phyloP scores from a whole-genome alignment of 2,888 invertebrate species.

The Candidula unifasciata region DNA sequence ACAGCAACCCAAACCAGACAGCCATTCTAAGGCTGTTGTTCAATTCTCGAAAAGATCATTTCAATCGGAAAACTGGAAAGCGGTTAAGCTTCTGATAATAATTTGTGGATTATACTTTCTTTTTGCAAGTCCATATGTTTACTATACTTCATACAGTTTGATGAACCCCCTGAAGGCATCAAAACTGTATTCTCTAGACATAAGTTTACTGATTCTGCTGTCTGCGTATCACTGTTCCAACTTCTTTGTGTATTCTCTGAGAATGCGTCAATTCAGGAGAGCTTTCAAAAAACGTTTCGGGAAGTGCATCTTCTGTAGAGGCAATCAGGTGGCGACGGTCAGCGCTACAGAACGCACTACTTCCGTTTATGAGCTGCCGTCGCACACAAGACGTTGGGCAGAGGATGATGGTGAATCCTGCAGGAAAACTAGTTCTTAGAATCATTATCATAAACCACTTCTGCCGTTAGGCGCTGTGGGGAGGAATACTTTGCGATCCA shows the following conservation, averaged over 20 bases:
- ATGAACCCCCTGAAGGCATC: background rate
- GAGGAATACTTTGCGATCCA: too few species aligned
- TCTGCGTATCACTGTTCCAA: conserved; percentile 32
- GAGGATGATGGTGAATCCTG: background rate
- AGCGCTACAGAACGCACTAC: background rate
- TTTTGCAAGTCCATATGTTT: conserved; percentile 33
- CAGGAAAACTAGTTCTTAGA: too few species aligned
- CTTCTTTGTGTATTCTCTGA: conserved; percentile 36
- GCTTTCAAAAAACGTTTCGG: conserved; percentile 39
- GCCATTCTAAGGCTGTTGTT: too few species aligned
- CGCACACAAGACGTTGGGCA: background rate
- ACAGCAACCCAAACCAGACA: background rate
- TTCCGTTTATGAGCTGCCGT: background rate
- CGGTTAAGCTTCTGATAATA: conserved; percentile 18
- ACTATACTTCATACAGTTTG: conserved; percentile 3
- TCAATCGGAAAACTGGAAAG: conserved; percentile 41
- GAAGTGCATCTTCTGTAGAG: conserved; percentile 10
- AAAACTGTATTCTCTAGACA: background rate
- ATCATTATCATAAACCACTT: too few species aligned
- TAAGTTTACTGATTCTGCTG: background rate
- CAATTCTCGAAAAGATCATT: background rate
- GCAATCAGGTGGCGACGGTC: conserved; percentile 27
- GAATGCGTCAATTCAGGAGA: conserved; percentile 31
- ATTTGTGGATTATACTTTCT: conserved; percentile 33
- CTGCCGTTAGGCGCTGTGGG: too few species aligned